Evolutionary conservation across 2,797 vertebrate genomes (phyloP).

Genomic region (Buceros bicornis): DNA sequence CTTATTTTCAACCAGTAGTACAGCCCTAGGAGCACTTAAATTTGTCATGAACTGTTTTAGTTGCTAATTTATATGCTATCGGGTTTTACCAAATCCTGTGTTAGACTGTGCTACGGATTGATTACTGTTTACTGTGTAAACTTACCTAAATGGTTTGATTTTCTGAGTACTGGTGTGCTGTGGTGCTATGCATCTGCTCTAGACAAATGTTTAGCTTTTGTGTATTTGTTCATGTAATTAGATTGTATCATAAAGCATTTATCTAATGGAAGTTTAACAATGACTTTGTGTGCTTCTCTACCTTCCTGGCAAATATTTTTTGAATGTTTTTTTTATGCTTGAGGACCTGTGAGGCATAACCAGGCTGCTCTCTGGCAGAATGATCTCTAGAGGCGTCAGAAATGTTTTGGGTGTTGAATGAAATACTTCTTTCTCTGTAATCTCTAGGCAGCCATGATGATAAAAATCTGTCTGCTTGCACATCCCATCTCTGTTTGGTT

Average conservation of each 20-base stretch:
- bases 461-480: neutral
- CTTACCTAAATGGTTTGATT: neutral
- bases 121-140: slow-evolving; percentile 53
- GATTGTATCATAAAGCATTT: slow-evolving; percentile 9
- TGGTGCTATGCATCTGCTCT: neutral
- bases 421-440: neutral
- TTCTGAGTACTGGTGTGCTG: neutral
- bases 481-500: neutral
- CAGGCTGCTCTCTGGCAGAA: neutral
- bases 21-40: neutral
- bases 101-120: neutral
- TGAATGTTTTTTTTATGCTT: neutral
- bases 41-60: neutral
- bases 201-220: neutral
- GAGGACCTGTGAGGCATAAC: neutral
- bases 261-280: neutral
- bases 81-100: neutral
- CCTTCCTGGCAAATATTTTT: neutral
- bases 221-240: slow-evolving; percentile 2
- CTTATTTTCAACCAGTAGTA: neutral
- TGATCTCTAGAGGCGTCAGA: neutral
- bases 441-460: neutral
- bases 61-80: neutral
- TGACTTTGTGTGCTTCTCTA: neutral
- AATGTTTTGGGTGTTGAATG: neutral